Evolutionary conservation across 2,888 invertebrate genomes (phyloP).

Genomic region (Horisme vitalbata): DNA sequence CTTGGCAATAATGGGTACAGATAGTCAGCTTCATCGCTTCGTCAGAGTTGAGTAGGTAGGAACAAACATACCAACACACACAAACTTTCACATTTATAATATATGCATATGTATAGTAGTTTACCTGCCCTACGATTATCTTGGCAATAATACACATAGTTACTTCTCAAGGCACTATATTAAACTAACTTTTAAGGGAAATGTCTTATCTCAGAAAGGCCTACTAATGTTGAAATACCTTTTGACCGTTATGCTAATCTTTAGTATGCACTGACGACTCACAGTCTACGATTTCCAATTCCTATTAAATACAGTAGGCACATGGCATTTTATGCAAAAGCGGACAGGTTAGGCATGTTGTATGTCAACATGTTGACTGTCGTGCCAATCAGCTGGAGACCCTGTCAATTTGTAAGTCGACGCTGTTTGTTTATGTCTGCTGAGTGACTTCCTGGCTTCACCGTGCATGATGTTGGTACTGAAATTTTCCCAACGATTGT

Average conservation of each 20-base stretch:
- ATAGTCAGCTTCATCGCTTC: too few relatives aligned
- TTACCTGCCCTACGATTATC: too few relatives aligned
- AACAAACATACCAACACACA: too few relatives aligned
- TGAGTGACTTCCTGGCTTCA: constrained; percentile 16
- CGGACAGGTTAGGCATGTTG: constrained; percentile 17
- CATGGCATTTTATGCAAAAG: constrained; percentile 35
- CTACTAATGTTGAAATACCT: too few relatives aligned
- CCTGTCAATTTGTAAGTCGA: constrained; percentile 32
- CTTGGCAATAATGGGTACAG: too few relatives aligned
- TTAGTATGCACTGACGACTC: neutral
- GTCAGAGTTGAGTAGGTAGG: too few relatives aligned
- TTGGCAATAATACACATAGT: too few relatives aligned
- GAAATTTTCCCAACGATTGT: constrained; percentile 10
- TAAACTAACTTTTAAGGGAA: too few relatives aligned
- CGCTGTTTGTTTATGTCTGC: constrained; percentile 29
- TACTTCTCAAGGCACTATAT: too few relatives aligned
- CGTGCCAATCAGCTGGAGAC: constrained; percentile 26
- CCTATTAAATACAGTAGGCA: constrained; percentile 34
- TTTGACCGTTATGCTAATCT: constrained; percentile 2
- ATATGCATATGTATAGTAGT: too few relatives aligned
- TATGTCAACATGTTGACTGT: constrained; percentile 20
- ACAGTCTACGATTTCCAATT: constrained; percentile 23
- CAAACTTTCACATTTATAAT: too few relatives aligned
- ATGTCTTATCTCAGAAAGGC: too few relatives aligned
- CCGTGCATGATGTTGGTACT: constrained; percentile 5